Conservation (phyloP, 2,113 vertebrate genomes). For the Hippocampus mohnikei region DNA sequence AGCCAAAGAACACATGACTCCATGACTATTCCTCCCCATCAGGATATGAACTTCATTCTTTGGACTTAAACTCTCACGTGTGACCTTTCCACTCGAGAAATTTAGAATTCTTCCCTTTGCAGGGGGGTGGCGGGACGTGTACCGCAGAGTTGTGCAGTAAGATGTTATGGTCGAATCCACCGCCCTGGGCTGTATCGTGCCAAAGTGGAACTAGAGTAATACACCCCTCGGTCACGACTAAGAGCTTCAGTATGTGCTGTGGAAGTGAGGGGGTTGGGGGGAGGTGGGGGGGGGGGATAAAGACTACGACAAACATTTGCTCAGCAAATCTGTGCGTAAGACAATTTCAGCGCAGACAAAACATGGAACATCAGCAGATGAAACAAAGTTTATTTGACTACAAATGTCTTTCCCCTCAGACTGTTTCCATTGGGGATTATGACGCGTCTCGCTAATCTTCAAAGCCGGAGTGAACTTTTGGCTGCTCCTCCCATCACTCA, state of each 20-base stretch:
- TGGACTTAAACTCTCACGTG: conserved; percentile 45
- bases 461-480: conserved; percentile 52
- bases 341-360: conserved; percentile 47
- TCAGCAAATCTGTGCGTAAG: conserved; percentile 40
- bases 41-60: conserved; percentile 72
- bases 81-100: conserved; percentile 22
- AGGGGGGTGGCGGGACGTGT: neutral
- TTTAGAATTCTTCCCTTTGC: conserved; percentile 34
- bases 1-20: conserved; percentile 54
- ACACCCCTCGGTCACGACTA: conserved; percentile 22
- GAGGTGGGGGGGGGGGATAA: conserved; percentile 21
- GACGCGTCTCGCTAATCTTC: conserved; percentile 57
- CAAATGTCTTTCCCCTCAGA: conserved; percentile 36
- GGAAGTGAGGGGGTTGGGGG: conserved; percentile 18
- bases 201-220: conserved; percentile 26
- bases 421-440: conserved; percentile 44
- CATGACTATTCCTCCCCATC: conserved; percentile 43
- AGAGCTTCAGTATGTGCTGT: conserved; percentile 39
- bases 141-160: neutral
- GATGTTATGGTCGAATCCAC: neutral
- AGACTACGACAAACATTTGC: conserved; percentile 59
- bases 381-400: conserved; percentile 46
- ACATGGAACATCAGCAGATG: conserved; percentile 40
- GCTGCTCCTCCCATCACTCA: conserved; percentile 23
- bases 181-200: conserved; percentile 18